Conservation (phyloP, 1,140 invertebrate genomes). For the Cyphomyrmex costatus region DNA sequence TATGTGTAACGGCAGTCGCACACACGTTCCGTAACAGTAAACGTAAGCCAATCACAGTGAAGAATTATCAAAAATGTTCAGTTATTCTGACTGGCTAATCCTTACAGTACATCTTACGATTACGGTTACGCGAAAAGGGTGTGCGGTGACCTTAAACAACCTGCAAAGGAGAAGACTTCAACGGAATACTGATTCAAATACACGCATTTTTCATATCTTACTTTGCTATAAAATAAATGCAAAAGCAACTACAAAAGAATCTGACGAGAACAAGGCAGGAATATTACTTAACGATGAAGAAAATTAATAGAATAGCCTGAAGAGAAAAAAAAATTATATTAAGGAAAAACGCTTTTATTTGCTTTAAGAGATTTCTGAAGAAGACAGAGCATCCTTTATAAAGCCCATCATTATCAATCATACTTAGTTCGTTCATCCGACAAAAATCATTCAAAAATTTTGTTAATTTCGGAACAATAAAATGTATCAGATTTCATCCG, state of each 20-base stretch:
- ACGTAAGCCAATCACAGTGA: too few relatives aligned
- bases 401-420: conserved; percentile 5
- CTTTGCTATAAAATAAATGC: neutral
- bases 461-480: neutral
- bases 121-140: too few relatives aligned
- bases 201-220: neutral
- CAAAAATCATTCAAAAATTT: neutral
- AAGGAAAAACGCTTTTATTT: neutral
- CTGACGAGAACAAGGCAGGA: neutral
- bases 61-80: too few relatives aligned
- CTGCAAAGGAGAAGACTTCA: neutral
- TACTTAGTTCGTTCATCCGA: neutral
- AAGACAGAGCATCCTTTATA: neutral
- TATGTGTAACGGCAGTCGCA: neutral
- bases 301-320: neutral
- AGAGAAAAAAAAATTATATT: neutral
- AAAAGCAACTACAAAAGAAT: neutral
- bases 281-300: neutral
- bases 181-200: neutral
- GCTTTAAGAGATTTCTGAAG: neutral
- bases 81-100: too few relatives aligned
- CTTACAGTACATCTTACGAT: too few relatives aligned
- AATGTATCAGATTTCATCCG: neutral
- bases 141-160: neutral
- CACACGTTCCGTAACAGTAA: too few relatives aligned